These are phyloP conservation scores for Gandaritis pyraliata DNA, from an alignment of 2,888 invertebrate genomes.

Conservation along the genomic window DNA sequence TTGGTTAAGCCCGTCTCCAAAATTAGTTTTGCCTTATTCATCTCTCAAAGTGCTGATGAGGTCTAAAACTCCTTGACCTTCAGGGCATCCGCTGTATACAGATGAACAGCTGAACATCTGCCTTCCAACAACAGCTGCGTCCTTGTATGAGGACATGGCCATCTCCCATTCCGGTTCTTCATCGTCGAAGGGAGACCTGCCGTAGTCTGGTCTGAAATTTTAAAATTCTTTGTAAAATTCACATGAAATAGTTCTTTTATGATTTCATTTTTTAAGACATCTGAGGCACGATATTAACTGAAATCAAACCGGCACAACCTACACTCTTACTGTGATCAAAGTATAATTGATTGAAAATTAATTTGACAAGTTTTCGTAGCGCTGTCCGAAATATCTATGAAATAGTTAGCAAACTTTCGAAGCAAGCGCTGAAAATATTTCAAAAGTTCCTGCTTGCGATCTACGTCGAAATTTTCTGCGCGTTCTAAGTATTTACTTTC, in stretches of 20 bases:
- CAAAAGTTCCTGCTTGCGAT: slow-evolving; percentile 27
- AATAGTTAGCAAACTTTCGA: slow-evolving; percentile 23
- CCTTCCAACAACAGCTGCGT: slow-evolving; percentile 86
- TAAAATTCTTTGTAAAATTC: neutral
- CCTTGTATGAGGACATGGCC: slow-evolving; percentile 76
- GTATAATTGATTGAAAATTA: neutral
- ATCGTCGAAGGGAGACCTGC: slow-evolving; percentile 77
- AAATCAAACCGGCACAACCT: no score
- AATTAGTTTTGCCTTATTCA: slow-evolving; percentile 39
- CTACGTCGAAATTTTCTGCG: slow-evolving; percentile 30
- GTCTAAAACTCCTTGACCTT: slow-evolving; percentile 86
- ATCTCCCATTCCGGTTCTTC: slow-evolving; percentile 61
- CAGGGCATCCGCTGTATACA: slow-evolving; percentile 85
- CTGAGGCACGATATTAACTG: no score
- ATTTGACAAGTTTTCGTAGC: slow-evolving; percentile 1
- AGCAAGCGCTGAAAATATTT: slow-evolving; percentile 30
- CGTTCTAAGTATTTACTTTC: slow-evolving; percentile 32
- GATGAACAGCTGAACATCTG: slow-evolving; percentile 86
- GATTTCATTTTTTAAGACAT: no score
- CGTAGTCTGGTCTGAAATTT: slow-evolving; percentile 84
- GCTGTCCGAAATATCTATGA: slow-evolving; percentile 4
- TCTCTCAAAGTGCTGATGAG: slow-evolving; percentile 71
- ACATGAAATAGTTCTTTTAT: neutral
- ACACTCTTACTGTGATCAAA: no score
- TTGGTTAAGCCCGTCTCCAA: no score